Percentiles rank a stretch among this genome's conserved stretches.
phyloP scores from a whole-genome alignment of 2,797 vertebrate species.

The Coracias cyanogaster region DNA sequence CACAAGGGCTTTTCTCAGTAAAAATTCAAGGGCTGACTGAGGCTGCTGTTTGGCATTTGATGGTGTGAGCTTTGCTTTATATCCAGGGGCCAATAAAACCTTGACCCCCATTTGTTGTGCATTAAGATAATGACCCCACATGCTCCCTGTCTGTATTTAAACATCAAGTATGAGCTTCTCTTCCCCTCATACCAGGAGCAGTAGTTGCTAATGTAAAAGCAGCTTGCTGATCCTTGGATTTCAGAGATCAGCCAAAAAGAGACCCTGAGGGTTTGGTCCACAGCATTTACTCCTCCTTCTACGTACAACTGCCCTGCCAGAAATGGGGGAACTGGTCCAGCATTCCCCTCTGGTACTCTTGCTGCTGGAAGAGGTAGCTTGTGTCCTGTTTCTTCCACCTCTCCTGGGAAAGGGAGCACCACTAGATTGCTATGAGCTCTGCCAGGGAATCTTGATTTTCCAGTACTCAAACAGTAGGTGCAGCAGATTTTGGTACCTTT shows the following conservation, averaged over 20 bases:
- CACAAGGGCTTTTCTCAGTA: neutral
- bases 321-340: neutral
- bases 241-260: neutral
- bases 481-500: neutral
- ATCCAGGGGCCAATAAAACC: neutral
- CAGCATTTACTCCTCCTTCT: neutral
- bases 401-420: neutral
- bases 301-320: rapidly evolving
- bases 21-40: neutral
- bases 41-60: neutral
- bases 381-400: neutral
- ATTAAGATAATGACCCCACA: neutral
- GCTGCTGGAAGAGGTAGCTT: neutral
- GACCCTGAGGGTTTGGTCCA: neutral
- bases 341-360: neutral
- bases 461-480: neutral
- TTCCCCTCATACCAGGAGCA: neutral
- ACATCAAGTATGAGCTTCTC: neutral
- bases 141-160: slow-evolving; percentile 9
- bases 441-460: neutral
- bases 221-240: slow-evolving; percentile 25
- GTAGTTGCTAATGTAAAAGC: neutral
- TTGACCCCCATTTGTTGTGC: rapidly evolving
- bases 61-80: neutral
- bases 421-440: neutral